Conservation (phyloP, 2,113 vertebrate genomes). For the Craseonycteris thonglongyai region DNA sequence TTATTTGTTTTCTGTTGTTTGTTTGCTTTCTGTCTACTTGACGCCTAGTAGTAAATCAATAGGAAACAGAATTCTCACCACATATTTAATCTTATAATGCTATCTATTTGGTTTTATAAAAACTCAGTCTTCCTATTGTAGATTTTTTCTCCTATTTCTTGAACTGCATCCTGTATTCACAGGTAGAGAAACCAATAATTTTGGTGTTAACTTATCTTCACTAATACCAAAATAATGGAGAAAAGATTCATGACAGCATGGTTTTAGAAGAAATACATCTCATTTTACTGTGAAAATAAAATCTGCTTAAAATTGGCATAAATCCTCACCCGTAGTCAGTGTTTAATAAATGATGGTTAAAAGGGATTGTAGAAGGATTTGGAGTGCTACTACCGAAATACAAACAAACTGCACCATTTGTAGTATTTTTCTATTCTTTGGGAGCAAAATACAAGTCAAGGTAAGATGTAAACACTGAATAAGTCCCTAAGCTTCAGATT, state of each 20-base stretch:
- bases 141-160: neutral
- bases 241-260: neutral
- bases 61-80: neutral
- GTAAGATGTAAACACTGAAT: neutral
- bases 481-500: neutral
- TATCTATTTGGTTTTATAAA: neutral
- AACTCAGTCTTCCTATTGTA: neutral
- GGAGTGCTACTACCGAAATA: neutral
- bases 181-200: neutral
- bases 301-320: conserved; percentile 2
- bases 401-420: neutral
- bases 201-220: neutral
- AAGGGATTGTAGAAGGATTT: neutral
- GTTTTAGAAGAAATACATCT: neutral
- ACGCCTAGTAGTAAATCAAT: neutral
- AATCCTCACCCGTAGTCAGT: neutral
- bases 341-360: neutral
- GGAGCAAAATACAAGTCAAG: neutral
- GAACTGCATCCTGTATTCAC: neutral
- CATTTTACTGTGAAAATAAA: conserved; percentile 11
- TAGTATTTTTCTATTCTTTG: neutral
- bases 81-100: neutral
- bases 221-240: neutral
- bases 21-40: neutral
- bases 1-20: no score